These are phyloP conservation scores for Laupala kohalensis DNA, from an alignment of 1,140 invertebrate genomes.

Conservation along the genomic window DNA sequence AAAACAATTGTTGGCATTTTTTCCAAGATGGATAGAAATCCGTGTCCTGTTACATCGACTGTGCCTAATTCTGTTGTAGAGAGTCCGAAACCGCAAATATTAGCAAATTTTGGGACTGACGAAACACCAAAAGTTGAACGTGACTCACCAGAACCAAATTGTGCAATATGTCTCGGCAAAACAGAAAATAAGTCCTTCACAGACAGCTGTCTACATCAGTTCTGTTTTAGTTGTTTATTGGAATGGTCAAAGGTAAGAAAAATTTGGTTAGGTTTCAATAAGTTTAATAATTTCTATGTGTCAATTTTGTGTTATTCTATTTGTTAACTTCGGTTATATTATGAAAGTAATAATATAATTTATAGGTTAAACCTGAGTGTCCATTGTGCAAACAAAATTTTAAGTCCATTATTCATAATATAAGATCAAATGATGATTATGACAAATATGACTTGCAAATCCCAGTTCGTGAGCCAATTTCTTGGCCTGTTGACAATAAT, in stretches of 20 bases:
- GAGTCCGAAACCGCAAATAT: not conserved
- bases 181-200: slow-evolving; percentile 81
- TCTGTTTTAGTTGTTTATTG: slow-evolving; percentile 82
- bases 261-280: not conserved
- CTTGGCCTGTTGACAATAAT: slow-evolving; percentile 3
- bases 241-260: slow-evolving; percentile 79
- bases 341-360: slow-evolving; percentile 10
- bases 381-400: slow-evolving; percentile 87
- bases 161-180: slow-evolving; percentile 80
- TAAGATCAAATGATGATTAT: slow-evolving; percentile 72
- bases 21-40: not conserved
- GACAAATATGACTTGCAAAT: slow-evolving; percentile 61
- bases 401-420: slow-evolving; percentile 83
- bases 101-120: not conserved
- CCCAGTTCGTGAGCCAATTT: not conserved
- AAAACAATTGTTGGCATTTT: no score
- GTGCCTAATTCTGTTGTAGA: not conserved
- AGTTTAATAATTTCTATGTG: not conserved
- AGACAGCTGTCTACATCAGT: slow-evolving; percentile 82
- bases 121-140: not conserved
- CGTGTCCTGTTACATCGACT: not conserved
- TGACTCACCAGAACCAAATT: slow-evolving; percentile 64
- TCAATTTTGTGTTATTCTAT: not conserved
- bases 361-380: slow-evolving; percentile 74
- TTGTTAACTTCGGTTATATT: not conserved